Conservation (phyloP, 1,140 invertebrate species). For the Brevipalpus yothersi region DNA sequence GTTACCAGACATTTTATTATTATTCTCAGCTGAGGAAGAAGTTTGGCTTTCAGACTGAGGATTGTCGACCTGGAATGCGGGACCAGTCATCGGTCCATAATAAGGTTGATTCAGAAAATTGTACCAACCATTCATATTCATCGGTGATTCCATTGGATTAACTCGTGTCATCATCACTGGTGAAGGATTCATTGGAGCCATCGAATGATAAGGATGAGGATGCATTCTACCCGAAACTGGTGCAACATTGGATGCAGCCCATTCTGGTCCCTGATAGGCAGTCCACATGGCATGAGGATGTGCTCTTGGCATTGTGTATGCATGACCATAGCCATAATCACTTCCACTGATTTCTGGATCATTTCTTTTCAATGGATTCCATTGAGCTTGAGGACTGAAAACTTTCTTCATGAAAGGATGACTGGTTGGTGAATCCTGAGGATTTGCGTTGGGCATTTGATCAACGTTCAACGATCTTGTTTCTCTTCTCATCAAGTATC, state of each 20-base stretch:
- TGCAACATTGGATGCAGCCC: neutral
- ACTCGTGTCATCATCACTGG: neutral
- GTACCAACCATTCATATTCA: neutral
- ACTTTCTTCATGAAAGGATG: too few species aligned
- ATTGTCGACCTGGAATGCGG: neutral
- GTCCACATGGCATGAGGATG: neutral
- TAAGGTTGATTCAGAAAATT: neutral
- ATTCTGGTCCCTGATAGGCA: neutral
- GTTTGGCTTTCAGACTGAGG: neutral
- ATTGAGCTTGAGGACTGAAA: neutral
- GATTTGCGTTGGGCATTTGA: neutral
- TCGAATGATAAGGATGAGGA: neutral
- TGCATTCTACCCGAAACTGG: neutral
- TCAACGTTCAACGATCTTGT: neutral
- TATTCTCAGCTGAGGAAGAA: neutral
- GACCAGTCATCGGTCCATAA: neutral
- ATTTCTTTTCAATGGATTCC: neutral
- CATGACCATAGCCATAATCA: neutral
- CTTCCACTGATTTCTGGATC: neutral
- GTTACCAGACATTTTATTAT: neutral
- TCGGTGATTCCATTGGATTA: neutral
- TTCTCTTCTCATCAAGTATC: neutral
- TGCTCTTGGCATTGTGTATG: neutral
- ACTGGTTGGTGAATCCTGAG: neutral
- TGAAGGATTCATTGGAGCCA: neutral